Conservation (phyloP, 1,140 invertebrate genomes). For the Drosophila simulans region DNA sequence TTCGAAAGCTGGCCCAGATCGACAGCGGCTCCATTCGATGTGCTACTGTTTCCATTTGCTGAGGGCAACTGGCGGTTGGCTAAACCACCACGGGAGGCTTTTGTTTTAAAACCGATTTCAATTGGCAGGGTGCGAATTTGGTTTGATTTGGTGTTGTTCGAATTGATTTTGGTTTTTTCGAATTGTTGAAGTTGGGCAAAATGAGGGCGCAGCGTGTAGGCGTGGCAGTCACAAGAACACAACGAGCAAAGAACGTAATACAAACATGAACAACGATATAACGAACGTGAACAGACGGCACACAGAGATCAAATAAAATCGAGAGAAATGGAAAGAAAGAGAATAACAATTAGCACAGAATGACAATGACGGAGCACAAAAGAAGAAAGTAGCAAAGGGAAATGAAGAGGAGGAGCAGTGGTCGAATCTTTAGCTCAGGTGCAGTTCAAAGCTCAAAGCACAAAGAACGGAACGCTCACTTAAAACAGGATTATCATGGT, state of each 20-base stretch:
- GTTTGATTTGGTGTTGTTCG: conserved; percentile 21
- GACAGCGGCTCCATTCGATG: conserved; percentile 25
- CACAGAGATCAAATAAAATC: conserved; percentile 45
- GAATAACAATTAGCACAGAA: conserved; percentile 64
- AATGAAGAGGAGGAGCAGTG: conserved; percentile 14
- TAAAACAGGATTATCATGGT: conserved; percentile 3
- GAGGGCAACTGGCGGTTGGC: conserved; percentile 86
- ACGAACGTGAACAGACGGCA: conserved; percentile 34
- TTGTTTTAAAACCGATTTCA: conserved; percentile 61
- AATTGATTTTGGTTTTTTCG: conserved; percentile 25
- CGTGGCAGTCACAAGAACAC: conserved; percentile 68
- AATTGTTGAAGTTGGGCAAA: conserved; percentile 42
- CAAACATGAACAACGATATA: conserved; percentile 43
- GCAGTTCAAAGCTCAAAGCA: conserved; percentile 33
- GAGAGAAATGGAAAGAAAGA: conserved; percentile 64
- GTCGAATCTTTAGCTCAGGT: conserved; percentile 27
- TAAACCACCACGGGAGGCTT: conserved; percentile 87
- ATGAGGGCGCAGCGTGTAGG: conserved; percentile 60
- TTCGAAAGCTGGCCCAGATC: conserved; percentile 43
- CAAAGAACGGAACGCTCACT: conserved; percentile 5
- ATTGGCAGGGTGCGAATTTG: conserved; percentile 41
- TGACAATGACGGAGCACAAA: conserved; percentile 44
- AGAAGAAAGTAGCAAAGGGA: conserved; percentile 25
- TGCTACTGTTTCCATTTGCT: conserved; percentile 59
- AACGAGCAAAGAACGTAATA: conserved; percentile 63